Evolutionary conservation across 2,888 invertebrate species (phyloP), one percentile per base, ranked within the genome.

Genomic region (Lottia scabra): DNA sequence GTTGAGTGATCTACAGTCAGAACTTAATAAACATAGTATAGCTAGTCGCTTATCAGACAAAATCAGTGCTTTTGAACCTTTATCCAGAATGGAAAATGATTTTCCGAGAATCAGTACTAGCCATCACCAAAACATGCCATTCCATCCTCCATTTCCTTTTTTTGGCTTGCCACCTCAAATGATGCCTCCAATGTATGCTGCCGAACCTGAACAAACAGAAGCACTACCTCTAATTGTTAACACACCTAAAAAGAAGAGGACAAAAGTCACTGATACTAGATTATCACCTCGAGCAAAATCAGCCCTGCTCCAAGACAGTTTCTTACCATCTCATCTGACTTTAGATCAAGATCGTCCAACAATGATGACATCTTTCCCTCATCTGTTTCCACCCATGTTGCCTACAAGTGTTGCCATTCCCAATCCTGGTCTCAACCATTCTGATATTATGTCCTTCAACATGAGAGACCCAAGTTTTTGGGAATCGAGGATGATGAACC

Each of bases 401-500:
- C 97, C 97, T 10, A 98, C 97, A 75, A 95, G 96, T 77, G 97
- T 98, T 88, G 97, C 98, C 89, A 97, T 98, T 90, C 96, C 97
- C 75, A 98, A 98, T 91, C 98, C 98, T 74, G 95, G 96, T 88
- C 92, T 98, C 84, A 96, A 97, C 67, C 86, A 88, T 70, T 85
- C 88, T 4, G 86, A 87, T 74, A 78, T 88, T 38, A 75, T 88
- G 68, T 82, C 81, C 43, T 84, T 83, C 74, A 83, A 85, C 74
- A 96, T 92, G 44, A 78, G 80, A 38, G 79, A 83, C 13, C 73
- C 78, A 43, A 65, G 71, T 27, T 76, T 76, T 48, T 69, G 67
- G 13, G 78, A 78, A 23, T 48, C 78, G 62, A 80, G 80, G 19
- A 71, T 81, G 8, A 75, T 78, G 56, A 82, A 80, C 72, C 81